These are phyloP conservation scores for Speoplatyrhinus poulsoni DNA, from an alignment of 2,113 vertebrate species.

Conservation along the genomic window DNA sequence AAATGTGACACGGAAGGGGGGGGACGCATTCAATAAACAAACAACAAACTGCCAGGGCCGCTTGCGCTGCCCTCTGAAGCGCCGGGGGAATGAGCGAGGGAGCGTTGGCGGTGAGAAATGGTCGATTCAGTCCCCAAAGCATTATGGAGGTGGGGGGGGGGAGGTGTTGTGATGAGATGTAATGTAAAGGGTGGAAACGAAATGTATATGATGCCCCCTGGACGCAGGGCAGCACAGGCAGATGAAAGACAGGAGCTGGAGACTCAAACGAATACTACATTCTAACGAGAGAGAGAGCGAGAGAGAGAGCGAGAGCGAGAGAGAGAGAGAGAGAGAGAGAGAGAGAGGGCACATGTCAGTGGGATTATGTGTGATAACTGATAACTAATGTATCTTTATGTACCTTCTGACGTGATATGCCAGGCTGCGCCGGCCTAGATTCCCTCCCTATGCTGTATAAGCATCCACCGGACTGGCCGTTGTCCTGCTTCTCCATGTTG, in stretches of 20 bases:
- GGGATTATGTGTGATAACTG: conserved; percentile 47
- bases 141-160: conserved; percentile 53
- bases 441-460: conserved; percentile 41
- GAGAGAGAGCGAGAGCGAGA: conserved; percentile 3
- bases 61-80: conserved; percentile 55
- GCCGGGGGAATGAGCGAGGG: conserved; percentile 56
- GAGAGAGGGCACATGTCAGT: conserved; percentile 13
- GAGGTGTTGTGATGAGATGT: conserved; percentile 72
- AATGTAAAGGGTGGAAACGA: conserved; percentile 69
- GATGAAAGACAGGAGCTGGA: conserved; percentile 40
- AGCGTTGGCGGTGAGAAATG: conserved; percentile 65
- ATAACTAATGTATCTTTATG: conserved; percentile 79
- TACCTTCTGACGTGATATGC: conserved; percentile 60
- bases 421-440: conserved; percentile 65
- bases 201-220: conserved; percentile 76
- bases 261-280: conserved; percentile 23
- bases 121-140: conserved; percentile 70
- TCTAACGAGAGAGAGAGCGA: conserved; percentile 16
- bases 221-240: conserved; percentile 65
- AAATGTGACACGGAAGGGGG: conserved; percentile 77
- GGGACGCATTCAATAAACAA: conserved; percentile 74
- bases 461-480: conserved; percentile 23
- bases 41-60: conserved; percentile 69
- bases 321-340: conserved; percentile 16
- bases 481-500: not conserved